These are phyloP conservation scores for Apodemus sylvaticus DNA, from an alignment of 2,113 vertebrate genomes.

Conservation along the genomic window DNA sequence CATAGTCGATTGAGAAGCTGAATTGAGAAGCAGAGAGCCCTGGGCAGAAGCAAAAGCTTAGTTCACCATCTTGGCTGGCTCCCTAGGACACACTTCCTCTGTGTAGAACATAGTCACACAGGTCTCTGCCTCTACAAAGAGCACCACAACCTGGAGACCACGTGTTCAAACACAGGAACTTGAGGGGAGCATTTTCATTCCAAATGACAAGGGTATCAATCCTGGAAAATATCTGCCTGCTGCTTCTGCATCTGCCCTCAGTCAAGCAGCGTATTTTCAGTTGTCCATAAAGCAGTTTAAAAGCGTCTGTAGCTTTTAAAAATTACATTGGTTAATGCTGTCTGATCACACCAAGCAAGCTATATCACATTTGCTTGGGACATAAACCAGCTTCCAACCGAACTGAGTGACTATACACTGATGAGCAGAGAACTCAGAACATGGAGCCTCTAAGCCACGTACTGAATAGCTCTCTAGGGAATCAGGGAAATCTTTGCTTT, in stretches of 20 bases:
- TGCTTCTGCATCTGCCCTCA: background rate
- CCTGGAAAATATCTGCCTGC: background rate
- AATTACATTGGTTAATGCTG: background rate
- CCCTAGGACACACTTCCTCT: background rate
- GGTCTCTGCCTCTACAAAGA: background rate
- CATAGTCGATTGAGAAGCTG: background rate
- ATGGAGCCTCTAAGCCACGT: background rate
- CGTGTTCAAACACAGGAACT: background rate
- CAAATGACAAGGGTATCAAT: background rate
- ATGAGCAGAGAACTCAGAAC: background rate
- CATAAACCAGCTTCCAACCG: background rate
- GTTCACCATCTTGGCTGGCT: background rate
- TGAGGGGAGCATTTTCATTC: background rate
- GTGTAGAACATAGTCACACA: background rate
- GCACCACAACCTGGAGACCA: background rate
- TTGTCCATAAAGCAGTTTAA: background rate
- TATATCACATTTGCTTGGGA: background rate
- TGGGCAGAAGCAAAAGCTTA: background rate
- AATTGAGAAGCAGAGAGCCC: background rate
- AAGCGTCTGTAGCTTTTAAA: background rate
- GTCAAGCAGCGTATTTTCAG: background rate
- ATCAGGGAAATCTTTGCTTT: background rate
- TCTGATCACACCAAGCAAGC: slow-evolving; percentile 2
- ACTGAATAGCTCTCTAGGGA: background rate
- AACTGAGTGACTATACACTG: background rate